Percentiles rank a stretch among this genome's conserved stretches.
phyloP scores from a whole-genome alignment of 2,888 invertebrate genomes.

The Cephus rjabovi region DNA sequence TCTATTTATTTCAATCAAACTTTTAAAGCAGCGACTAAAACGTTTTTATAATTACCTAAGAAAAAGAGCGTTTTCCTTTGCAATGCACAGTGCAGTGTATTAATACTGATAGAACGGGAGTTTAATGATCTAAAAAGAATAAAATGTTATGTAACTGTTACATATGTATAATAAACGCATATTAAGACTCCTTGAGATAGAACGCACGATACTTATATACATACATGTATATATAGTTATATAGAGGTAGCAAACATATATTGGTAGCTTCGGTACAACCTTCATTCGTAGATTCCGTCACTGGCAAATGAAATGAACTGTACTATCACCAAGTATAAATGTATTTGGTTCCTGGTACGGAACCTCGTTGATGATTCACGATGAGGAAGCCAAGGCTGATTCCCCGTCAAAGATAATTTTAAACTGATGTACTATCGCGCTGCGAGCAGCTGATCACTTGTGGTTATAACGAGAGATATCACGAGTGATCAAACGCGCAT shows the following conservation, averaged over 20 bases:
- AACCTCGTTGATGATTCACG: neutral
- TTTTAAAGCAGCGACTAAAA: neutral
- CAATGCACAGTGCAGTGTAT: neutral
- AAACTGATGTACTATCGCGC: neutral
- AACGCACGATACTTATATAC: neutral
- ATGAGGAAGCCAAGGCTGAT: neutral
- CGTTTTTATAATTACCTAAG: neutral
- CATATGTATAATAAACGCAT: neutral
- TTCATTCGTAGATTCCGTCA: neutral
- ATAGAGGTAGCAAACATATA: neutral
- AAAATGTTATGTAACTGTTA: neutral
- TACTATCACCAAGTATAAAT: neutral
- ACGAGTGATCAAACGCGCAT: neutral
- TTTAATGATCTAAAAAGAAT: neutral
- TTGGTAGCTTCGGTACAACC: neutral
- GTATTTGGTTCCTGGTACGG: neutral
- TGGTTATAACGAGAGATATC: neutral
- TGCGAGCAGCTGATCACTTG: neutral
- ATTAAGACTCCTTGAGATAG: neutral
- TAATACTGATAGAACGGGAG: neutral
- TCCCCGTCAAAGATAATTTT: neutral
- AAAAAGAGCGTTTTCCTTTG: neutral
- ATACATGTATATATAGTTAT: neutral
- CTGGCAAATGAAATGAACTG: neutral
- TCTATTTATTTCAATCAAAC: too few relatives aligned